Percentiles rank a stretch among this genome's conserved stretches.
These are phyloP conservation scores for Nyctereutes procyonoides DNA, from an alignment of 2,113 vertebrate genomes.

Conservation along the genomic window DNA sequence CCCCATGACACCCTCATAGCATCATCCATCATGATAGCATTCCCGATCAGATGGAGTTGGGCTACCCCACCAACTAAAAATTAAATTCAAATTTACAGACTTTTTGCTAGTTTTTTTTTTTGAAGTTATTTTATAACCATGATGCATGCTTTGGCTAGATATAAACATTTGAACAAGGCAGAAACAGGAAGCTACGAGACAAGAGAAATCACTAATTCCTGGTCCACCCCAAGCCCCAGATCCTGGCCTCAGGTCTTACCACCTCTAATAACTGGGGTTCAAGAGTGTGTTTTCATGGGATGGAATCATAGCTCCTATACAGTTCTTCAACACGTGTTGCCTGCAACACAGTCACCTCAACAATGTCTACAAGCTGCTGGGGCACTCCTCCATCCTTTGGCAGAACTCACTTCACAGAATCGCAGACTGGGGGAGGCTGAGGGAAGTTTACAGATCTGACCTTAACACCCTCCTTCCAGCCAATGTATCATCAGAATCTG, in stretches of 20 bases:
- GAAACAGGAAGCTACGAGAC: neutral
- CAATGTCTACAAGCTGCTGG: neutral
- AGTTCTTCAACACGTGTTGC: neutral
- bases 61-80: neutral
- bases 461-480: neutral
- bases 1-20: neutral
- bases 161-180: neutral
- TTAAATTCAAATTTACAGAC: neutral
- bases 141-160: neutral
- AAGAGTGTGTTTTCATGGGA: rapidly evolving
- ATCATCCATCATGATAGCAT: rapidly evolving
- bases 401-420: neutral
- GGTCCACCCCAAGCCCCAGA: too few species aligned
- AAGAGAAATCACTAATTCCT: neutral
- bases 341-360: neutral
- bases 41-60: neutral
- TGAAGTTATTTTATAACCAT: neutral
- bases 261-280: rapidly evolving
- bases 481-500: neutral
- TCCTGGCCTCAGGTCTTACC: neutral
- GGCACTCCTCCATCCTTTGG: neutral
- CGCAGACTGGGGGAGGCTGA: neutral
- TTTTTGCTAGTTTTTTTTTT: neutral
- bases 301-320: rapidly evolving
- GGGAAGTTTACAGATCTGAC: neutral